Base-by-base conservation (phyloP, 2,797 vertebrate genomes). In the Sebastes wilsoni region DNA sequence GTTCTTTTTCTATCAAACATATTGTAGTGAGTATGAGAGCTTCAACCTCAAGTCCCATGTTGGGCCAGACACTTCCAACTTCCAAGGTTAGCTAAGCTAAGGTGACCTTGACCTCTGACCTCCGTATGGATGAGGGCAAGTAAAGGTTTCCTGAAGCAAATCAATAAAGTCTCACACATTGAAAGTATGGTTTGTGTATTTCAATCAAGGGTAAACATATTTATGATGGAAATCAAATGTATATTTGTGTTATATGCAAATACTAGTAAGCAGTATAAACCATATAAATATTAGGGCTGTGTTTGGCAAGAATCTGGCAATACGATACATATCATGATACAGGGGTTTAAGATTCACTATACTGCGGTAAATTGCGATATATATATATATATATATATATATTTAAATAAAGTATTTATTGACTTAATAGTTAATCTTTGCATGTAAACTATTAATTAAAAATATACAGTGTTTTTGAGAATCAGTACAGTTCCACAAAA, bases 101-200 rank as follows among this genome's bases (percentile, higher is more conserved):
- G 1, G 4, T 32, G 66, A 84, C 77, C 81, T 71, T 84, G 77
- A 72, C 65, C 69, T 62, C 4, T 34, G 77, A 74, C 64, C 56
- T 61, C 49, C 20, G 1, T 8, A 3, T 34, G 20, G 42, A 46
- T 5, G 25, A 65, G 5, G 52, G 1, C 2, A 27, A 56, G 25
- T 30, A 18, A 62, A 66, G 32, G 46, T 66, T 34, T 60, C 65
- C 58, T 23, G 20, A 18, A 46, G 30, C 22, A 61, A 28, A 83
- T 56, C 30, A 28, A 42, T 52, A 49, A 25, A 49, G 22, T 30
- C 62, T 58, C 13, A 25, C 32, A 60, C 20, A 22, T 1, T 27
- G 18, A 8, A 36, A 62, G n/a, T 5, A 23, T 12, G 32, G n/a
- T 13, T 62, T 1, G n/a, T 14, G 23, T 3, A 25, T 66, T 68